Percentiles rank a stretch among this genome's conserved stretches.
Conservation (phyloP, 2,113 vertebrate species). For the Bos taurus region ARS-UCD2.0 NC_037329.1:83678501-83679000, state of each 20-base stretch:
- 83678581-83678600: no score
- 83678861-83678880: neutral
- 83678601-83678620: no score
- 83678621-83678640: no score
- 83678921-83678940: neutral
- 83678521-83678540: no score
- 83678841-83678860: neutral
- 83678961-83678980: neutral
- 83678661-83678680: no score
- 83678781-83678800: neutral
- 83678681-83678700: neutral
- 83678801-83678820: neutral
- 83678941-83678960: neutral
- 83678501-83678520: no score
- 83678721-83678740: neutral
- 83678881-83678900: neutral
- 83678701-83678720: neutral
- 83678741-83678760: neutral
- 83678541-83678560: no score
- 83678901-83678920: neutral
- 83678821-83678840: neutral
- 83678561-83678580: no score
- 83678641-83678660: no score
- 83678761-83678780: neutral
- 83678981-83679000: neutral